phyloP scores from a whole-genome alignment of 2,797 vertebrate genomes.

The Helostoma temminkii region DNA sequence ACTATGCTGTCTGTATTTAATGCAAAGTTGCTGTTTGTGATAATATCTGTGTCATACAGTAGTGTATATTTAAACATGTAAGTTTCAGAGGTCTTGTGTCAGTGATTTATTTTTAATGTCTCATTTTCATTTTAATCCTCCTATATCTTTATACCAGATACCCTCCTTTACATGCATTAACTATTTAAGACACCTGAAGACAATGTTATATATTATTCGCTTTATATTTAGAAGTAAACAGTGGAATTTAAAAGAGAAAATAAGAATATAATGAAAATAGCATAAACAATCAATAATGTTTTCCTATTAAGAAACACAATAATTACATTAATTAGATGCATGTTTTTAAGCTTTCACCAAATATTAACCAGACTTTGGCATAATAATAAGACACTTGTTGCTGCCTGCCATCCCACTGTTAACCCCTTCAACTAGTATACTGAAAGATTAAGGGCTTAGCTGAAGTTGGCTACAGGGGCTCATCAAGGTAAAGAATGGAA shows the following conservation, averaged over 20 bases:
- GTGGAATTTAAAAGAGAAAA: not conserved
- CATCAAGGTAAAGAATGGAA: constrained; percentile 75
- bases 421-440: constrained; percentile 42
- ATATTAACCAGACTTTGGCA: constrained; percentile 23
- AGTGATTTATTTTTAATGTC: too few relatives aligned
- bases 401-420: constrained; percentile 31
- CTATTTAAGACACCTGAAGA: not conserved
- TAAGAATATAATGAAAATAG: constrained; percentile 14
- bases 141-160: not conserved
- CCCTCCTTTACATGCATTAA: not conserved
- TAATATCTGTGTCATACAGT: not conserved
- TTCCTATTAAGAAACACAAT: constrained; percentile 13
- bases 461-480: constrained; percentile 67
- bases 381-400: constrained; percentile 67
- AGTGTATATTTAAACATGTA: not conserved
- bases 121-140: not conserved
- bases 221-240: constrained; percentile 11
- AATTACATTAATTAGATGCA: constrained; percentile 1
- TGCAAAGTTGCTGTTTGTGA: constrained; percentile 4
- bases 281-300: not conserved
- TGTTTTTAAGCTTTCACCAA: constrained; percentile 15
- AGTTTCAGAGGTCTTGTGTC: not conserved
- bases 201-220: not conserved
- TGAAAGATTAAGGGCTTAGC: constrained; percentile 55
- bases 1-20: constrained; percentile 16